A percentile compares a stretch with the other conserved stretches of the same genome.
phyloP scores from a whole-genome alignment of 2,888 invertebrate genomes.

The Nasonia oneida region DNA sequence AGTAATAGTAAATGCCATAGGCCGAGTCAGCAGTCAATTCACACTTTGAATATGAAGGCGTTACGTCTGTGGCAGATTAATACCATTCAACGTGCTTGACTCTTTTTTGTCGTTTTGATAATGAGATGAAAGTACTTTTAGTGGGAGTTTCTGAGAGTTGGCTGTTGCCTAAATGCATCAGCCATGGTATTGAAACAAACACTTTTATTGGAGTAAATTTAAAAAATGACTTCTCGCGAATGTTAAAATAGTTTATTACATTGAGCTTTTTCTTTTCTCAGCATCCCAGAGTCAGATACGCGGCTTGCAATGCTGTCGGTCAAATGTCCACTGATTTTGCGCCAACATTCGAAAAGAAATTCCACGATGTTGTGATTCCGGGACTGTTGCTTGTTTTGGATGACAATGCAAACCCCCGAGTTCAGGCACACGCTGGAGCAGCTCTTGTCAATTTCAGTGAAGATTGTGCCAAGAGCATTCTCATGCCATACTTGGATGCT shows the following conservation, averaged over 20 bases:
- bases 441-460: conserved; percentile 99
- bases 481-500: conserved; percentile 93
- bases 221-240: conserved; percentile 10
- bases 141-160: conserved; percentile 61
- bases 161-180: conserved; percentile 37
- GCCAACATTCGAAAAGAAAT: conserved; percentile 97
- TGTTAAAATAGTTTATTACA: conserved; percentile 38
- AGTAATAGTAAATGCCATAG: conserved; percentile 65
- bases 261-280: conserved; percentile 75
- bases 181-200: conserved; percentile 61
- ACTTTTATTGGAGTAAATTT: conserved; percentile 61
- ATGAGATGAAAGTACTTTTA: conserved; percentile 61
- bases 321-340: conserved; percentile 99
- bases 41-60: conserved; percentile 67
- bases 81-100: conserved; percentile 61
- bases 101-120: conserved; percentile 71
- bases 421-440: conserved; percentile 92
- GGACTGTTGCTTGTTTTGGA: conserved; percentile 93
- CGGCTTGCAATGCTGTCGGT: conserved; percentile 98
- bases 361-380: conserved; percentile 96
- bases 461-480: conserved; percentile 97
- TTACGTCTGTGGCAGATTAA: conserved; percentile 74
- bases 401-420: conserved; percentile 95
- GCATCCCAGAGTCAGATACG: conserved; percentile 96
- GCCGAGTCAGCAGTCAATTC: conserved; percentile 72